Evolutionary conservation across 1,140 invertebrate species (phyloP), one percentile per base, ranked within the genome.

Genomic region (Agrilus planipennis): DNA sequence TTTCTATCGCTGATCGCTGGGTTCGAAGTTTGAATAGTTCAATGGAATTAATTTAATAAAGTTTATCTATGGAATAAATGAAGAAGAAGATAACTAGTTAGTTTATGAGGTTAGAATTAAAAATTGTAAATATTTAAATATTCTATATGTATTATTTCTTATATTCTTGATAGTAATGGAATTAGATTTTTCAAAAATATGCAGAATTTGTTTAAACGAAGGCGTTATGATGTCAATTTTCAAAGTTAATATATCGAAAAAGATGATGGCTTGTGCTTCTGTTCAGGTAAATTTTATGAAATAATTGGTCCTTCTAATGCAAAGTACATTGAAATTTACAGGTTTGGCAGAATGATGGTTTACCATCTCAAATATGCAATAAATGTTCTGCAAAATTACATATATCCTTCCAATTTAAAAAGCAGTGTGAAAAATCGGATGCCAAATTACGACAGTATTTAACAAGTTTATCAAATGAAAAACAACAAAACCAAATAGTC

Each of bases 341-440:
- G 63, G 64, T 64, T 20, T 65, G 64, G 62, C 62, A 58, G 46
- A 62, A 64, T 50, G 64, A 66, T 49, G 58, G 58, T 17, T 39
- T 66, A 15, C 64, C 64, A 15, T 45, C 51, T 14, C 64, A 66
- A 48, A 64, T 66, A 14, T 66, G 64, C 42, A 58, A 61, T 35
- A 63, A 59, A 44, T 66, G 64, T 47, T 53, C 54, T n/a, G 57
- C 61, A 9, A 64, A 63, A 43, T 44, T 66, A 34, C 62, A 66
- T 39, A 61, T 64, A 34, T 56, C 61, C 0, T 64, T 59, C 46
- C 62, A 64, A 45, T 65, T 66, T 37, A 66, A 63, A 52, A 63
- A 57, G 44, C 56, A 52, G 40, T 63, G 62, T 32, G 62, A 65
- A 49, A 62, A 55, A 41, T 57, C 61, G 23, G 62, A 66, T 47